Evolutionary conservation across 2,113 vertebrate genomes (phyloP).

Genomic region (Ameiurus melas): DNA sequence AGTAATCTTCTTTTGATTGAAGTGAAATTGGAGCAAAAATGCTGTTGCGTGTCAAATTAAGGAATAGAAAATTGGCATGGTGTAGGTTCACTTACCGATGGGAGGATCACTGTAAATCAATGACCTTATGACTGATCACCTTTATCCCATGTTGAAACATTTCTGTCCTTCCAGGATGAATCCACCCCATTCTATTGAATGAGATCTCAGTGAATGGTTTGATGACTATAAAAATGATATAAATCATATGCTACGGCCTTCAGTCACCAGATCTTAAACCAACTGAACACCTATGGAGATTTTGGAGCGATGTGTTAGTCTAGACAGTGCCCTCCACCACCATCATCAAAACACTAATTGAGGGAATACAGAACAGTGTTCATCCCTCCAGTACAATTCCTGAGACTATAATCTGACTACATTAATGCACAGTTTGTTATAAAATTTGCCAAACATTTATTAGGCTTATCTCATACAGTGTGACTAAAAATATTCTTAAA

Average conservation of each 20-base stretch:
- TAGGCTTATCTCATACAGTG: not conserved
- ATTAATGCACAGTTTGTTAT: not conserved
- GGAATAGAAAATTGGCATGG: not conserved
- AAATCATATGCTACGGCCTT: no score
- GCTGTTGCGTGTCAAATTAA: not conserved
- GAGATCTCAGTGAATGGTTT: no score
- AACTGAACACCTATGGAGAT: no score
- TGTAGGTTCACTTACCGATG: not conserved
- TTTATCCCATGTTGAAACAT: not conserved
- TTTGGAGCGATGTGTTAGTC: no score
- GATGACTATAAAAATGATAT: no score
- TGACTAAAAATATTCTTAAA: not conserved
- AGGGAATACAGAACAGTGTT: no score
- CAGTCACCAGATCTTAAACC: no score
- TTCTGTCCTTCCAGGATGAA: not conserved
- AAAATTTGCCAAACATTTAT: not conserved
- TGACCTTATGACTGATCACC: not conserved
- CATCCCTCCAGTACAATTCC: no score
- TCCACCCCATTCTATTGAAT: not conserved
- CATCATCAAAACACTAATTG: no score
- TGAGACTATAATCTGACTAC: not conserved
- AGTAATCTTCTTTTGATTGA: not conserved
- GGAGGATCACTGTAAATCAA: not conserved
- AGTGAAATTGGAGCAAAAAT: not conserved
- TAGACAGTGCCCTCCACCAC: no score